Percentiles rank a stretch among this genome's conserved stretches.
phyloP scores from a whole-genome alignment of 2,113 vertebrate species.

The Phoxinus phoxinus region DNA sequence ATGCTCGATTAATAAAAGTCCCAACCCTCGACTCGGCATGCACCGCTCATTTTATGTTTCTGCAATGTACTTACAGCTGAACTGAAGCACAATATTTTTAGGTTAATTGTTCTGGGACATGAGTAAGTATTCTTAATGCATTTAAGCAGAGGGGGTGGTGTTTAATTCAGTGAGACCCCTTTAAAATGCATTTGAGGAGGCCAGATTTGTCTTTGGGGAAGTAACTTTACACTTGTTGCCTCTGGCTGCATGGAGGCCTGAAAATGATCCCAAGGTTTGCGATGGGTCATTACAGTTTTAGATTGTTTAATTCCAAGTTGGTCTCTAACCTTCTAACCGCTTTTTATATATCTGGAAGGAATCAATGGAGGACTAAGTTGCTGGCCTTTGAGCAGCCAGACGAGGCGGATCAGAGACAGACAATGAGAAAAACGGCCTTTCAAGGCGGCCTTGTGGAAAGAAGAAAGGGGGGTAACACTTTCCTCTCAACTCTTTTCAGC shows the following conservation, averaged over 20 bases:
- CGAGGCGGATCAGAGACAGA: constrained; percentile 6
- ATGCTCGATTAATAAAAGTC: constrained; percentile 14
- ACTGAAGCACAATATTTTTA: constrained; percentile 3
- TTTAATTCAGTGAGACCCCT: neutral
- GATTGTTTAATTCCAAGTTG: neutral
- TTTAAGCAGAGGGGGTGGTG: neutral
- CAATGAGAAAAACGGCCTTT: constrained; percentile 5
- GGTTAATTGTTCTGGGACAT: constrained; percentile 24
- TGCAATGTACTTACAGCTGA: neutral
- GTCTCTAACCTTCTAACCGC: neutral
- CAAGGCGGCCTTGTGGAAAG: neutral
- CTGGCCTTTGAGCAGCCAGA: constrained; percentile 27
- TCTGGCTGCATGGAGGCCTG: neutral
- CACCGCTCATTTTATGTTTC: neutral
- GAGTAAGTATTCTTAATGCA: neutral
- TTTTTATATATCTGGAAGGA: constrained; percentile 11
- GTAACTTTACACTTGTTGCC: neutral
- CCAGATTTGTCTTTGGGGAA: neutral
- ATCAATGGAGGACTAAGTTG: constrained; percentile 31
- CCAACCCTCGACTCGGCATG: neutral
- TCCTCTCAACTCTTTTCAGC: neutral
- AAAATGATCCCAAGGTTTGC: neutral
- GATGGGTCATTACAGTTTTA: constrained; percentile 10
- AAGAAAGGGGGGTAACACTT: constrained; percentile 11
- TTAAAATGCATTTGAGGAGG: neutral